Evolutionary conservation across 2,797 vertebrate species (phyloP).

Genomic region (Ibycter americanus): DNA sequence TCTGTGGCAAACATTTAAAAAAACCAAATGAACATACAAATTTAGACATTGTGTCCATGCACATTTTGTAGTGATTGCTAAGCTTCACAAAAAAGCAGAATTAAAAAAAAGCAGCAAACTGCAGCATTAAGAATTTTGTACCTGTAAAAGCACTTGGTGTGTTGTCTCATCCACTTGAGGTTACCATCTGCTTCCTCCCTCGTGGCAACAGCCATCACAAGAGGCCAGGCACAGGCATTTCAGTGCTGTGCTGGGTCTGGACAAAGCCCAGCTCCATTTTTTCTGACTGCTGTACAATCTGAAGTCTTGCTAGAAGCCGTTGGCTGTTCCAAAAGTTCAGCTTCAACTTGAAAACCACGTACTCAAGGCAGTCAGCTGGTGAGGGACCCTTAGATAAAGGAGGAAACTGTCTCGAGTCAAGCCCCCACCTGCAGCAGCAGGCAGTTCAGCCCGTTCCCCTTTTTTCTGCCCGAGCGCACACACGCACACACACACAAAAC

Average conservation of each 20-base stretch:
- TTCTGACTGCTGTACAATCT: rapidly evolving
- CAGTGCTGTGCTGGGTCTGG: background rate
- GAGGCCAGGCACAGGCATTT: background rate
- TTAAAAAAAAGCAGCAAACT: background rate
- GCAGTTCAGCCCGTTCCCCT: background rate
- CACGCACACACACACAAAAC: too few relatives aligned
- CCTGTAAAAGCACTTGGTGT: background rate
- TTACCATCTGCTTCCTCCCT: background rate
- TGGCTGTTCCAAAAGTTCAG: background rate
- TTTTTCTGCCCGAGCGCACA: background rate
- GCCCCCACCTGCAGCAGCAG: background rate
- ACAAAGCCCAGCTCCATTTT: background rate
- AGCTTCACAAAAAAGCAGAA: background rate
- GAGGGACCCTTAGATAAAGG: background rate
- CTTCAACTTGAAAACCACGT: background rate
- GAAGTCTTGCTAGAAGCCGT: background rate
- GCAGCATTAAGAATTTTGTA: background rate
- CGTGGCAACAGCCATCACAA: rapidly evolving
- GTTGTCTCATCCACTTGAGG: rapidly evolving
- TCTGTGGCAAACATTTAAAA: background rate
- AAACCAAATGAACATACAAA: background rate
- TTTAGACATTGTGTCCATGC: background rate
- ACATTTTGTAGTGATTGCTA: background rate
- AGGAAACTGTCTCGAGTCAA: background rate
- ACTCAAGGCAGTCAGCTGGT: background rate